Evolutionary conservation across 2,797 vertebrate species (phyloP).

Genomic region (Spondyliosoma cantharus): DNA sequence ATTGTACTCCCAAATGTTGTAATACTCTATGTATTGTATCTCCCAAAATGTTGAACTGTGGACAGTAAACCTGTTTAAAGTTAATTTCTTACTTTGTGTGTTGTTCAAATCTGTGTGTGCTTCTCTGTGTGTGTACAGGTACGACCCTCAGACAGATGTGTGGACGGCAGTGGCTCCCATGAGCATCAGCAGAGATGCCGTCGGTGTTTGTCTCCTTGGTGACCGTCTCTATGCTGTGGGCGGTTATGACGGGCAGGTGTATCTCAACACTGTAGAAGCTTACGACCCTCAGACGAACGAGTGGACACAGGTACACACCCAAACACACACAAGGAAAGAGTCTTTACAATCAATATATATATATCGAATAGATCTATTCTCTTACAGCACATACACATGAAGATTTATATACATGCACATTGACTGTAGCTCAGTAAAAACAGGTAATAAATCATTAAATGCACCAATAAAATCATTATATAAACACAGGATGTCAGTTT

Average conservation of each 20-base stretch:
- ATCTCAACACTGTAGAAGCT: slow-evolving; percentile 95
- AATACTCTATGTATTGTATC: too few species aligned
- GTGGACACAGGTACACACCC: slow-evolving; percentile 91
- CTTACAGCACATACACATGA: not conserved
- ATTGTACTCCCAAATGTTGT: too few species aligned
- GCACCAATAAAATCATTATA: slow-evolving; percentile 11
- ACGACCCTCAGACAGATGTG: slow-evolving; percentile 96
- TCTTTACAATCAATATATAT: not conserved
- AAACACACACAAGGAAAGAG: slow-evolving; percentile 5
- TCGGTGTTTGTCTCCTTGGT: slow-evolving; percentile 96
- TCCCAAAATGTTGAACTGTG: not conserved
- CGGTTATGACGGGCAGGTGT: slow-evolving; percentile 96
- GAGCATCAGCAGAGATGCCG: slow-evolving; percentile 97
- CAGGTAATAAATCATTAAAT: slow-evolving; percentile 20
- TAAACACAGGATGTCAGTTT: slow-evolving; percentile 33
- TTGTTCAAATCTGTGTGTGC: slow-evolving; percentile 23
- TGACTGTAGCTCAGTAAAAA: slow-evolving; percentile 11
- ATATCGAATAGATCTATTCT: not conserved
- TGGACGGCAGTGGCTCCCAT: slow-evolving; percentile 98
- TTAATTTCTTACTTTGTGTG: not conserved
- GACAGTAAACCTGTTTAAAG: not conserved
- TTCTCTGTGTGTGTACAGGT: slow-evolving; percentile 80
- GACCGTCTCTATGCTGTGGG: slow-evolving; percentile 96
- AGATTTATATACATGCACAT: not conserved
- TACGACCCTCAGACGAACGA: slow-evolving; percentile 98